Evolutionary conservation across 1,140 invertebrate species (phyloP).

Genomic region (Pseudoatta argentina): DNA sequence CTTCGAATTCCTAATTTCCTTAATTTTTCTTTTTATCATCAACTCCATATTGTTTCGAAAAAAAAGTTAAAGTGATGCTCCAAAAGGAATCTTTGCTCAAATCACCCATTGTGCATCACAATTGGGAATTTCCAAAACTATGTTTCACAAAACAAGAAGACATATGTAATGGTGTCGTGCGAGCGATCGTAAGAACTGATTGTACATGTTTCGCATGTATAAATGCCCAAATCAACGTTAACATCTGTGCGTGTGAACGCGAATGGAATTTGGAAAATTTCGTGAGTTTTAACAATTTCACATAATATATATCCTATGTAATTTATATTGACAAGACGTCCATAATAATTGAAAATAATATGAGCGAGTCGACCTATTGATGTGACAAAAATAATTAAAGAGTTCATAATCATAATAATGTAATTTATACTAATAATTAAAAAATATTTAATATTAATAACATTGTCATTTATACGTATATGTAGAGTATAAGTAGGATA

Average conservation of each 20-base stretch:
- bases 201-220: slow-evolving; percentile 73
- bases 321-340: background rate
- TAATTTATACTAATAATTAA: background rate
- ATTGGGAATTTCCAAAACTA: slow-evolving; percentile 18
- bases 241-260: slow-evolving; percentile 75
- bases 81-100: background rate
- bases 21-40: background rate
- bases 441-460: background rate
- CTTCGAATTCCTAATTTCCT: background rate
- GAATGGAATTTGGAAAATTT: slow-evolving; percentile 63
- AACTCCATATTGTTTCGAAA: background rate
- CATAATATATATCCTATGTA: background rate
- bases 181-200: slow-evolving; percentile 46
- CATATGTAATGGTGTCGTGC: slow-evolving; percentile 16
- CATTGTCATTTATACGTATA: background rate
- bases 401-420: background rate
- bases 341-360: background rate
- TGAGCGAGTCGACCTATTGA: background rate
- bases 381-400: background rate
- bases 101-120: background rate
- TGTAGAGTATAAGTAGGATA: too few relatives aligned
- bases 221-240: slow-evolving; percentile 64
- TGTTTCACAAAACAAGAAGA: slow-evolving; percentile 1
- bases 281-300: background rate
- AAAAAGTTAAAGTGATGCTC: background rate